Evolutionary conservation across 2,113 vertebrate species (phyloP).

Genomic region (Motacilla alba): DNA sequence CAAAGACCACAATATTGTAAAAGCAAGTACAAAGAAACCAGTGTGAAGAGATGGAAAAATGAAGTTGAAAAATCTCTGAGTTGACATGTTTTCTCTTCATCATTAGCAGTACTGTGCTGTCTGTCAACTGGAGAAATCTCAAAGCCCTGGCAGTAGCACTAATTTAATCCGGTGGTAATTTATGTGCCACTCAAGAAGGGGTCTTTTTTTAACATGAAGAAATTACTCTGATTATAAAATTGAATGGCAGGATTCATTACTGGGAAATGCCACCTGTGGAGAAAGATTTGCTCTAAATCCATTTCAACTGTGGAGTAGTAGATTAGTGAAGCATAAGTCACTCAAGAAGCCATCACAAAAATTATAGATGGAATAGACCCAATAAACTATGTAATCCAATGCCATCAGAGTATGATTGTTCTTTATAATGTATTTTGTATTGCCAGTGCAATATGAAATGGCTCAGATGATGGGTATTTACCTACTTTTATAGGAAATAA

Average conservation of each 20-base stretch:
- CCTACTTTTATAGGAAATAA: neutral
- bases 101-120: neutral
- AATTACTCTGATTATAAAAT: slow-evolving; percentile 52
- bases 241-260: slow-evolving; percentile 58
- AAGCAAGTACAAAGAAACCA: neutral
- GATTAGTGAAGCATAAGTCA: slow-evolving; percentile 30
- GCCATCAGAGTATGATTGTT: neutral
- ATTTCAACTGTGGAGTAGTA: neutral
- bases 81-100: slow-evolving; percentile 11
- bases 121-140: slow-evolving; percentile 30
- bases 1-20: neutral
- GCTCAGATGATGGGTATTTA: slow-evolving; percentile 11
- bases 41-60: neutral
- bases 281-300: slow-evolving; percentile 39
- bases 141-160: neutral
- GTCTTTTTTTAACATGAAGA: slow-evolving; percentile 40
- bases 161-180: slow-evolving; percentile 43
- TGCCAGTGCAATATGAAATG: neutral
- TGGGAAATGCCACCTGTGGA: slow-evolving; percentile 39
- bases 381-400: slow-evolving; percentile 20
- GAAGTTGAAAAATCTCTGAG: neutral
- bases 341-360: slow-evolving; percentile 28
- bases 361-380: slow-evolving; percentile 23
- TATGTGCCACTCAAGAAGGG: slow-evolving; percentile 39
- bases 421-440: slow-evolving; percentile 12